Evolutionary conservation across 2,113 vertebrate species (phyloP), one percentile per base, ranked within the genome.

Genomic region (Pelvicachromis taeniatus): DNA sequence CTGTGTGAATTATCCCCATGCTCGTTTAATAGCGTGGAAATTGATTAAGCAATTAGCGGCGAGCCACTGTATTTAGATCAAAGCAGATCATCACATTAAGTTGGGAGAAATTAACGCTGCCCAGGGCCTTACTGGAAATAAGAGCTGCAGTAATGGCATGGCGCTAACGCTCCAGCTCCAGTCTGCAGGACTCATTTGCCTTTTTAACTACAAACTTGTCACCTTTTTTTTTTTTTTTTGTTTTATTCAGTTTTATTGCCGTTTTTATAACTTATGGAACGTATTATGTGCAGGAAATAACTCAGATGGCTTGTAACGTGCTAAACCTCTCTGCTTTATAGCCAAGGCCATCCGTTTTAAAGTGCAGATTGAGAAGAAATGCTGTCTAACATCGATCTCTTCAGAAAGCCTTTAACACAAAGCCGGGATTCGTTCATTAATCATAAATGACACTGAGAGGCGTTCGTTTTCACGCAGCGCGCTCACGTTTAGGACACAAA

Each of bases 41-140:
- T 90, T 89, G 89, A 93, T 93, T 83, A 90, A 82, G 63, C 88
- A 90, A 89, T 93, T 90, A 92, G 81, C 7, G 21, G 59, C 26
- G 4, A 81, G 81, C 54, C 31, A 38, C 82, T 78, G 90, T 89
- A 84, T 87, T 92, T 77, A 81, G 87, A 91, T 91, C 84, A 85
- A 58, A 89, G 91, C 78, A 45, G 80, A 91, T 91, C 80, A 84
- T 85, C 63, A n/a, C 83, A 87, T 88, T 87, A 87, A 56, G 52
- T 45, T 73, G 26, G 81, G 33, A 13, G 80, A 59, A 84, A 89
- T 92, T 82, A 91, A 77, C 59, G 7, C n/a, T 7, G 70, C 92
- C 81, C 29, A 1, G 23, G 77, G 90, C 81, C 3, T 16, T 19
- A 59, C 23, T 16, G 48, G 78, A 45, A 84, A 78, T 33, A 83